Percentiles rank a stretch among this genome's conserved stretches.
Evolutionary conservation across 2,113 vertebrate genomes (phyloP).

Genomic region (Jaculus jaculus): DNA sequence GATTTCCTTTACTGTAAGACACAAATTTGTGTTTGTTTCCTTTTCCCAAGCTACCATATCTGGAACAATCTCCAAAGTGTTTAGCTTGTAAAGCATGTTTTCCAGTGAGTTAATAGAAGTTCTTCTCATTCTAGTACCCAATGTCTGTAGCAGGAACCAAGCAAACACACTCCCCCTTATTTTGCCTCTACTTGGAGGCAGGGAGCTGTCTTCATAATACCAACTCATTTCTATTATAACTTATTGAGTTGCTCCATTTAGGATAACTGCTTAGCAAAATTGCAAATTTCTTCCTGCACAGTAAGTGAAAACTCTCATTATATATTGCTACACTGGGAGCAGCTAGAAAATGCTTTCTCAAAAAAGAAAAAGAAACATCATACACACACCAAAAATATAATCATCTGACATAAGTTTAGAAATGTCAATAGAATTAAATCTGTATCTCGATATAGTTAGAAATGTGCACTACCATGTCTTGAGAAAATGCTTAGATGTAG

Average conservation of each 20-base stretch:
- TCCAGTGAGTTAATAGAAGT: conserved; percentile 49
- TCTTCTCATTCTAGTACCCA: conserved; percentile 35
- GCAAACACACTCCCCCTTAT: neutral
- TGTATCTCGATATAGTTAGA: too few relatives aligned
- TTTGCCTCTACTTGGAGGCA: neutral
- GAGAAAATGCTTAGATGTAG: too few relatives aligned
- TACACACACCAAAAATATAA: too few relatives aligned
- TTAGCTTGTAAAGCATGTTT: conserved; percentile 11
- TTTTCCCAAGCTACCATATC: conserved; percentile 7
- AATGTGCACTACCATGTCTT: too few relatives aligned
- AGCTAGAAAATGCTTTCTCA: conserved; percentile 43
- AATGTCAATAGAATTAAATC: too few relatives aligned
- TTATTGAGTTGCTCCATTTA: conserved; percentile 48
- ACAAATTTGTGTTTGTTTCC: neutral
- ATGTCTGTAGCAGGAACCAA: neutral
- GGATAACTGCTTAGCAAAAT: conserved; percentile 54
- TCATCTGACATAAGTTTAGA: neutral
- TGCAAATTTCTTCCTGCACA: conserved; percentile 38
- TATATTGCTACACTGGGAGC: conserved; percentile 33
- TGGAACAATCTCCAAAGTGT: neutral
- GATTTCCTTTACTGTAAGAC: neutral
- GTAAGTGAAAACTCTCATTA: conserved; percentile 56
- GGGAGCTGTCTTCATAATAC: neutral
- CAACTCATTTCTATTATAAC: conserved; percentile 24
- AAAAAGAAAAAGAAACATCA: conserved; percentile 32